These are phyloP conservation scores for Habropoda laboriosa DNA, from an alignment of 1,140 invertebrate genomes.

Conservation along the genomic window DNA sequence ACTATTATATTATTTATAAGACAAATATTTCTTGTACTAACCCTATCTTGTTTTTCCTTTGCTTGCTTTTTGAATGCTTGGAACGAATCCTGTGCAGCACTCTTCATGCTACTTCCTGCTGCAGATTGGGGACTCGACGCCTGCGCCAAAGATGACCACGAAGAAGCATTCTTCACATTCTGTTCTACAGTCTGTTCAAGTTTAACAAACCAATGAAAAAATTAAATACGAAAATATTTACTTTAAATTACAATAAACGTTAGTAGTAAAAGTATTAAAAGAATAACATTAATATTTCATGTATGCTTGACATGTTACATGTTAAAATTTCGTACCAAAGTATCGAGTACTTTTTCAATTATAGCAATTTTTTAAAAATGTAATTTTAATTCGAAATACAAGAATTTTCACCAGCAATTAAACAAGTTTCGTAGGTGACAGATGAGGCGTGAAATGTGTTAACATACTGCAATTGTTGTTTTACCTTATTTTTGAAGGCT, in stretches of 20 bases:
- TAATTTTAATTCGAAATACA: too few species aligned
- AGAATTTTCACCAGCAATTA: too few species aligned
- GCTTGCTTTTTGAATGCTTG: conserved; percentile 96
- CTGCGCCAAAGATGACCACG: conserved; percentile 95
- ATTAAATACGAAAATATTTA: not conserved
- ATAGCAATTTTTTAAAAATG: too few species aligned
- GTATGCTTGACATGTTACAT: too few species aligned
- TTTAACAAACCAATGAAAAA: conserved; percentile 21
- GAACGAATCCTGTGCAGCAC: conserved; percentile 85
- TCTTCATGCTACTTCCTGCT: conserved; percentile 84
- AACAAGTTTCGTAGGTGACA: too few species aligned
- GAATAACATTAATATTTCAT: too few species aligned
- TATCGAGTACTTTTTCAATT: too few species aligned
- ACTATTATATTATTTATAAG: not conserved
- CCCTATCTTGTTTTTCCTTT: conserved; percentile 95
- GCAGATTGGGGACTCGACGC: conserved; percentile 86
- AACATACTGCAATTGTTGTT: not conserved
- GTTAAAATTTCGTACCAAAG: too few species aligned
- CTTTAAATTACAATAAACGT: too few species aligned
- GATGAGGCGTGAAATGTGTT: too few species aligned
- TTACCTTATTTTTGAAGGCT: conserved; percentile 85
- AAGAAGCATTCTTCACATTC: conserved; percentile 93
- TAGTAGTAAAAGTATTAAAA: too few species aligned
- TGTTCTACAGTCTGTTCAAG: conserved; percentile 82
- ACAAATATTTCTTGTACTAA: conserved; percentile 69